These are phyloP conservation scores for Beris morrisii DNA, from an alignment of 2,888 invertebrate species.

Conservation along the genomic window DNA sequence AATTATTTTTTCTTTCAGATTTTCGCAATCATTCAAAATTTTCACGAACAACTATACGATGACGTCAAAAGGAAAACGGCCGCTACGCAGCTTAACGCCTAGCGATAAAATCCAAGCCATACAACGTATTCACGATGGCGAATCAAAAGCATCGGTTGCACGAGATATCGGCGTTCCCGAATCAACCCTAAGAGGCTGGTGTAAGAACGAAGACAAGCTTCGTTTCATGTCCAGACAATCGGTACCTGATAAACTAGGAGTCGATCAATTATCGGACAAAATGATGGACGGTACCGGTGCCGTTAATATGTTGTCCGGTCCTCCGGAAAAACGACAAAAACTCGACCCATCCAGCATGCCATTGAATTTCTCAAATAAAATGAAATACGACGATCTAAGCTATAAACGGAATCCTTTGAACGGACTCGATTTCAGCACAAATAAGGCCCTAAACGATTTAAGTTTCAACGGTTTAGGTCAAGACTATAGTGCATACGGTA, in stretches of 20 bases:
- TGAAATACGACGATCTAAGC: constrained; percentile 54
- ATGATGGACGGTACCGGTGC: constrained; percentile 45
- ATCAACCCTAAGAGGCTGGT: constrained; percentile 84
- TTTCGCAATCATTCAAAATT: constrained; percentile 25
- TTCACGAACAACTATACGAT: constrained; percentile 50
- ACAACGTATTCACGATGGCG: constrained; percentile 79
- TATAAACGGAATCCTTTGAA: constrained; percentile 53
- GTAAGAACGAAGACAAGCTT: constrained; percentile 80
- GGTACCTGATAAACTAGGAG: constrained; percentile 65
- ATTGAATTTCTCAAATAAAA: constrained; percentile 54
- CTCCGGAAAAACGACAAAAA: constrained; percentile 54
- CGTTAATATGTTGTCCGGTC: constrained; percentile 46
- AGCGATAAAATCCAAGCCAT: constrained; percentile 81
- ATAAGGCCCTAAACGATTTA: constrained; percentile 50
- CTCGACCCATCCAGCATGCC: constrained; percentile 50
- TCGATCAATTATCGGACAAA: constrained; percentile 50
- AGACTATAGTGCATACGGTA: constrained; percentile 51
- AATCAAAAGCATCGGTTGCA: constrained; percentile 83
- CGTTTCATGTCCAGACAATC: constrained; percentile 71
- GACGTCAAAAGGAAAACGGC: constrained; percentile 75
- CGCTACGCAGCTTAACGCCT: constrained; percentile 75
- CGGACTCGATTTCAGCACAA: constrained; percentile 53
- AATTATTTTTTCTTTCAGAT: constrained; percentile 10
- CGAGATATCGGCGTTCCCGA: constrained; percentile 84
- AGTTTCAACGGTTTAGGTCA: constrained; percentile 50